Conservation (phyloP, 2,113 vertebrate genomes). For the Nesoenas mayeri region DNA sequence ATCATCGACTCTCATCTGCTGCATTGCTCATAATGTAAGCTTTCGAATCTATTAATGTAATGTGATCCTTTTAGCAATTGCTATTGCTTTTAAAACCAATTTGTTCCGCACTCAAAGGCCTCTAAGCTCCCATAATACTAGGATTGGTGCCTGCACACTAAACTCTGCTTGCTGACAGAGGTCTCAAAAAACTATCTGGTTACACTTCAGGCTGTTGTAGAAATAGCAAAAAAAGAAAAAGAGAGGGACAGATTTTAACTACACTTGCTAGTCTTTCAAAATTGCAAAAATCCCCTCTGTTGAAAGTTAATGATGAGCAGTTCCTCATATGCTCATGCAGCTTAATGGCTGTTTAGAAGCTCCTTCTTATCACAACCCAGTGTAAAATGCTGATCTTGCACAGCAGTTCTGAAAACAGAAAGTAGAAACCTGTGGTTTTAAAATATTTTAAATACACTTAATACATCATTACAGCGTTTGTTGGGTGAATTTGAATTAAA, state of each 20-base stretch:
- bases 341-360: not conserved
- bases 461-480: not conserved
- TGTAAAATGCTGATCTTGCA: not conserved
- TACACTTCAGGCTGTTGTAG: not conserved
- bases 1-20: not conserved
- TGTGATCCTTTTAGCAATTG: not conserved
- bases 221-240: not conserved
- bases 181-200: not conserved
- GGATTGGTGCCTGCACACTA: not conserved
- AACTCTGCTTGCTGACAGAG: not conserved
- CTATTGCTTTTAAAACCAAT: slow-evolving; percentile 25
- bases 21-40: not conserved
- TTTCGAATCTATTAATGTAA: not conserved
- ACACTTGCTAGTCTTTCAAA: not conserved
- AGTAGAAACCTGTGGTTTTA: not conserved
- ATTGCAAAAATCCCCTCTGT: not conserved
- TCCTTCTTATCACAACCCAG: not conserved
- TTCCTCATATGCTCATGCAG: not conserved
- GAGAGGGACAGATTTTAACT: not conserved
- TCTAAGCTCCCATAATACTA: slow-evolving; percentile 7
- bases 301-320: not conserved
- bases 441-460: not conserved
- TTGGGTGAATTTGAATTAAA: not conserved
- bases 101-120: not conserved
- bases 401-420: not conserved